A percentile compares a stretch with the other conserved stretches of the same genome.
phyloP scores from a whole-genome alignment of 1,140 invertebrate species.

The Thrips palmi region DNA sequence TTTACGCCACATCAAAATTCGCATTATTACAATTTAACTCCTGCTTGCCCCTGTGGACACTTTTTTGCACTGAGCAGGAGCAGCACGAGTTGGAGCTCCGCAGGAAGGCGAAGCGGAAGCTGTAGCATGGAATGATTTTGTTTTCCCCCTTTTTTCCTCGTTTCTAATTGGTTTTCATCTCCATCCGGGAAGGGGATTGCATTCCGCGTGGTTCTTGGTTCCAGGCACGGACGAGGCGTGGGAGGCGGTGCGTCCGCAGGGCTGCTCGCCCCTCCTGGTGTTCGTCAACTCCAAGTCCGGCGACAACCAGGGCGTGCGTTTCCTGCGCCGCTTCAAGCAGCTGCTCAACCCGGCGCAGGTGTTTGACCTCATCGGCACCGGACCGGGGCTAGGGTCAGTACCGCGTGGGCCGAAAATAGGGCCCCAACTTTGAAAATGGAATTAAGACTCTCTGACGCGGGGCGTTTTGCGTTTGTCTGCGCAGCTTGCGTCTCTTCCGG shows the following conservation, averaged over 20 bases:
- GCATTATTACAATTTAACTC: no score
- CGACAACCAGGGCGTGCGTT: slow-evolving; percentile 94
- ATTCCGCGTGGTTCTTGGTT: no score
- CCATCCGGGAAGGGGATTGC: no score
- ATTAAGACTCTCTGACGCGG: not conserved
- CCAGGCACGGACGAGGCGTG: slow-evolving; percentile 63
- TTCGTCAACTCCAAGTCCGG: slow-evolving; percentile 96
- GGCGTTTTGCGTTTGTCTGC: not conserved
- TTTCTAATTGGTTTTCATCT: slow-evolving; percentile 5
- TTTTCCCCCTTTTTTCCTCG: not conserved
- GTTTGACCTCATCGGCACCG: slow-evolving; percentile 80
- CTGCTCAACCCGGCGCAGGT: slow-evolving; percentile 93
- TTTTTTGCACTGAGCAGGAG: no score
- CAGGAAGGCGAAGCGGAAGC: no score
- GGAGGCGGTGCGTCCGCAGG: slow-evolving; percentile 63
- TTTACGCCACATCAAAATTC: no score
- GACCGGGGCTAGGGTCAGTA: slow-evolving; percentile 68
- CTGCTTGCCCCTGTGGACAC: no score
- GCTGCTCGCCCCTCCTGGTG: slow-evolving; percentile 74
- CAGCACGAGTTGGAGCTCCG: no score
- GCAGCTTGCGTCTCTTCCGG: slow-evolving; percentile 60
- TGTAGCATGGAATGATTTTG: not conserved
- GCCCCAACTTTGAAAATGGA: not conserved
- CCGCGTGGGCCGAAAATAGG: no score
- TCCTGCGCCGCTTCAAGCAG: slow-evolving; percentile 87